Percentiles rank a stretch among this genome's conserved stretches.
These are phyloP conservation scores for Ondatra zibethicus DNA, from an alignment of 2,113 vertebrate species.

Conservation along the genomic window DNA sequence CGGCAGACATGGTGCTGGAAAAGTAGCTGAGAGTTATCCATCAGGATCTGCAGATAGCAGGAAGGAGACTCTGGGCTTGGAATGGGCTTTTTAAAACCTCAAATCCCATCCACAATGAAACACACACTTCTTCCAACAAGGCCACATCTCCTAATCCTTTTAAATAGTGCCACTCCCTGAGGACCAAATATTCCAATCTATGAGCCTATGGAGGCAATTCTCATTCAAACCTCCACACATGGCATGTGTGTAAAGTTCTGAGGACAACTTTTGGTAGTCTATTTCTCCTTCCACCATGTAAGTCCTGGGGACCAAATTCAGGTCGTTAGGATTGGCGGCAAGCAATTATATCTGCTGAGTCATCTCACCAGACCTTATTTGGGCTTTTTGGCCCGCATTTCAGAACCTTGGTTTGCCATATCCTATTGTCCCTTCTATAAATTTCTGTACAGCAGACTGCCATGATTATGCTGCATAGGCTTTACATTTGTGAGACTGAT, in stretches of 20 bases:
- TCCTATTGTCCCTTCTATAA: not conserved
- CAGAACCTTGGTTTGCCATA: conserved; percentile 8
- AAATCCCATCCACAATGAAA: not conserved
- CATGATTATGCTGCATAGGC: not conserved
- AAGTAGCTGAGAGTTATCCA: not conserved
- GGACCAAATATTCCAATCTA: not conserved
- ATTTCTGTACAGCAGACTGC: not conserved
- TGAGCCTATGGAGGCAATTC: not conserved
- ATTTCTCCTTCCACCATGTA: not conserved
- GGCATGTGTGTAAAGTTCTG: not conserved
- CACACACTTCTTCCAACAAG: not conserved
- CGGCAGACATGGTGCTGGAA: not conserved
- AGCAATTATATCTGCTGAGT: not conserved
- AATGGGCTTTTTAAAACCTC: not conserved
- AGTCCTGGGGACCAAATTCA: not conserved
- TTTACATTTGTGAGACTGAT: conserved; percentile 34
- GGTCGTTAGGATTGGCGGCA: not conserved
- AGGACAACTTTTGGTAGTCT: not conserved
- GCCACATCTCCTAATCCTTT: not conserved
- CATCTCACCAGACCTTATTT: not conserved
- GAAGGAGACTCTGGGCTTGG: not conserved
- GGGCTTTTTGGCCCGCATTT: not conserved
- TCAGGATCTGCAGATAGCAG: not conserved
- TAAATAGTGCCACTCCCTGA: not conserved
- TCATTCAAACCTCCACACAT: not conserved